phyloP scores from a whole-genome alignment of 2,888 invertebrate genomes.

The Plebejus argus region DNA sequence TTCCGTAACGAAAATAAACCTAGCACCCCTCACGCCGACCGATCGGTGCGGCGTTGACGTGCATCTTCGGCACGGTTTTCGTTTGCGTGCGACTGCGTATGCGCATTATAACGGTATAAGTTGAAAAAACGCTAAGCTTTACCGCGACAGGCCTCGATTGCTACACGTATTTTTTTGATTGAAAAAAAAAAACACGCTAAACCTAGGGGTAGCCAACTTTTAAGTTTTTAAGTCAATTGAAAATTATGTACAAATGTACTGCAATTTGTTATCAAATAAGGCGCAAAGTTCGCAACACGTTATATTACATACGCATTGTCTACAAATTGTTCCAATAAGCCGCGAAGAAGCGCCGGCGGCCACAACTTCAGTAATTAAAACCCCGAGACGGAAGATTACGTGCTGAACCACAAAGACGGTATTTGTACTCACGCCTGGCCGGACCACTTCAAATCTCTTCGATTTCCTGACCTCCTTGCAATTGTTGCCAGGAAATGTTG shows the following conservation, averaged over 20 bases:
- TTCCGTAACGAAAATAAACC: no score
- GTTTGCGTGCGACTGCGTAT: no score
- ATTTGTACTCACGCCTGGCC: conserved; percentile 63
- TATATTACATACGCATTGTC: conserved; percentile 7
- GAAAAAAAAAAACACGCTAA: no score
- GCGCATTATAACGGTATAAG: no score
- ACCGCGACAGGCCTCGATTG: no score
- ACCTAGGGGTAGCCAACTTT: no score
- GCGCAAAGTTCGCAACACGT: background rate
- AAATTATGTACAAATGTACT: background rate
- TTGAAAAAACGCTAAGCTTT: no score
- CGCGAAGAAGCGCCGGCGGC: conserved; percentile 72
- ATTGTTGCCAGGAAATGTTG: conserved; percentile 42
- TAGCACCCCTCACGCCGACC: no score
- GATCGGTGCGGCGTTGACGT: no score
- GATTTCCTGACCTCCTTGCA: conserved; percentile 60
- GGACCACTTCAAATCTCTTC: conserved; percentile 60
- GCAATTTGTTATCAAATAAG: background rate
- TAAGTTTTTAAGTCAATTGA: no score
- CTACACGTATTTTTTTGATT: no score
- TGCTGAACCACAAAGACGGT: conserved; percentile 64
- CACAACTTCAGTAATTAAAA: conserved; percentile 81
- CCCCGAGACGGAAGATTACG: conserved; percentile 73
- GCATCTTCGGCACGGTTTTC: no score
- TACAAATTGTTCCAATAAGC: conserved; percentile 69